Evolutionary conservation across 1,140 invertebrate species (phyloP), one percentile per base, ranked within the genome.

Genomic region (Orussus abietinus): DNA sequence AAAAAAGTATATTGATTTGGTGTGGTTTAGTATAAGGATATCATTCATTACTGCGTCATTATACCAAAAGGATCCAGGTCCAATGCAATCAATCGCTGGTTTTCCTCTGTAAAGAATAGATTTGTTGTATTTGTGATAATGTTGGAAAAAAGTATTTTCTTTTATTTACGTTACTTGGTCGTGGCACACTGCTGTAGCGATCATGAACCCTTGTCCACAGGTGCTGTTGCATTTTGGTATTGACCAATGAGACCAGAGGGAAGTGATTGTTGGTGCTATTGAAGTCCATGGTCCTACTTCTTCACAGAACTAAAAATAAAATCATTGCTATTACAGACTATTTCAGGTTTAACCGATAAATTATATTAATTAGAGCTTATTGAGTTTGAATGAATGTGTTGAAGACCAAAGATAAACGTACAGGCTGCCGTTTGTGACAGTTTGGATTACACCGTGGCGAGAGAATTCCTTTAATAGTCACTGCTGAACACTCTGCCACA

Each of bases 121-220:
- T 17, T 2, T n/a, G 12, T 17, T 10, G 15, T 13, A 18, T 26
- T 19, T 2, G 5, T 38, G 11, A n/a, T 22, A 10, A 7, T 10
- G 20, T 38, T 10, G 10, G 5, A 5, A 30, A 32, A 17, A 19
- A 30, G n/a, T 9, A 21, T 33, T 7, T 10, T 13, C 22, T 30
- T 21, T 17, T 44, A 53, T 38, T 51, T 53, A 50, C 51, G 43
- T 53, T 50, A 50, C 31, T 41, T 38, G 51, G 26, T 53, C 42
- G 29, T 42, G 38, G 20, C 49, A 53, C 3, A 47, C 42, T 15
- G 51, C 29, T 11, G n/a, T 15, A 0, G 29, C 33, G 22, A 37
- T 36, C 7, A 51, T 7, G 7, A 41, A 34, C 22, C 41, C 49
- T 29, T n/a, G 32, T 5, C 49, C 49, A 13, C 42, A 47, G 9